A percentile compares a stretch with the other conserved stretches of the same genome.
phyloP scores from a whole-genome alignment of 2,113 vertebrate species.

The Coptodon rendalli region DNA sequence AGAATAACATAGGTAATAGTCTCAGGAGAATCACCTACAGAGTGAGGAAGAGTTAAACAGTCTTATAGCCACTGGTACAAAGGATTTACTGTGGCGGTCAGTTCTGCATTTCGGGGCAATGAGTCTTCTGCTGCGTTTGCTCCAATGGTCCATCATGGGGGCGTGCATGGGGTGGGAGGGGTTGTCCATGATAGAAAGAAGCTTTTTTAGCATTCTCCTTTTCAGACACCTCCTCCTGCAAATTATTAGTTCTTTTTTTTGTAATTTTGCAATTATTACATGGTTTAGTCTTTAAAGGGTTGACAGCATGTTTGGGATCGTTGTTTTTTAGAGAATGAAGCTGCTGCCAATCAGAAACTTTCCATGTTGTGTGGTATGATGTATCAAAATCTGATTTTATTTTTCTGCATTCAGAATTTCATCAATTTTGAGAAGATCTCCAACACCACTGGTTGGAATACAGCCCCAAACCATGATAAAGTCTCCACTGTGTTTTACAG shows the following conservation, averaged over 20 bases:
- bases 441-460: accelerated
- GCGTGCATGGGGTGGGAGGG: too few relatives aligned
- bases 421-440: neutral
- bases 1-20: too few relatives aligned
- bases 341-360: neutral
- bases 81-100: too few relatives aligned
- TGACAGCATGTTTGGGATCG: neutral
- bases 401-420: neutral
- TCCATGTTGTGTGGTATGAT: accelerated
- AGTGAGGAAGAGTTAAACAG: too few relatives aligned
- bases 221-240: too few relatives aligned
- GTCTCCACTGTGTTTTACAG: neutral
- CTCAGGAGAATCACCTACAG: too few relatives aligned
- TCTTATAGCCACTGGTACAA: too few relatives aligned
- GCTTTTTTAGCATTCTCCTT: too few relatives aligned
- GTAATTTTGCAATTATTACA: neutral
- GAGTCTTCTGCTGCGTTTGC: too few relatives aligned
- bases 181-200: too few relatives aligned
- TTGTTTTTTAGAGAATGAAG: neutral
- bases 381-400: neutral
- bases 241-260: neutral
- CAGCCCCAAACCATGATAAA: neutral
- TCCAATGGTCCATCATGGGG: too few relatives aligned
- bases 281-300: neutral
- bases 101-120: too few relatives aligned